These are phyloP conservation scores for Eutolmus rufibarbis DNA, from an alignment of 2,888 invertebrate genomes.

Conservation along the genomic window DNA sequence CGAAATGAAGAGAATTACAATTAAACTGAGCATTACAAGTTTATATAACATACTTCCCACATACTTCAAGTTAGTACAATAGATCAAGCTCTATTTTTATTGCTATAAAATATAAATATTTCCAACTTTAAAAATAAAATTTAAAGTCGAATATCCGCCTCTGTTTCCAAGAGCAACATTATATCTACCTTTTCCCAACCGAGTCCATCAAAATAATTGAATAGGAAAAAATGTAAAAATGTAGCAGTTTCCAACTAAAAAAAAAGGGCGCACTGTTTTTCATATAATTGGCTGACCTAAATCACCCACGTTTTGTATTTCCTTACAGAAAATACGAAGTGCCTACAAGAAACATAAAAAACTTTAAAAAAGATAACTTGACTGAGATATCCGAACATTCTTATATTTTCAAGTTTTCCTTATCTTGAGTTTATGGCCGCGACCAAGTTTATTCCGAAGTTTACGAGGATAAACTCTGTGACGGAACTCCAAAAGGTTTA, in stretches of 20 bases:
- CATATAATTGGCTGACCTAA: not conserved
- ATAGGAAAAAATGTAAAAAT: not conserved
- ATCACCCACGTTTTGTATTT: not conserved
- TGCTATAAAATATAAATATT: not conserved
- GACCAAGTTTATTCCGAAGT: not conserved
- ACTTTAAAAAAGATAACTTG: constrained; percentile 8
- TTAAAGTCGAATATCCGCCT: not conserved
- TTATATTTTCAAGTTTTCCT: constrained; percentile 11
- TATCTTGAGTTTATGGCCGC: constrained; percentile 16
- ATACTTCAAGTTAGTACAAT: not conserved
- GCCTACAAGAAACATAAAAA: not conserved
- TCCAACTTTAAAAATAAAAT: not conserved
- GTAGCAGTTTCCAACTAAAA: not conserved
- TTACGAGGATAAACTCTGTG: not conserved
- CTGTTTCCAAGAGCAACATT: not conserved
- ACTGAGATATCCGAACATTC: not conserved
- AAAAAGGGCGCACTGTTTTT: not conserved
- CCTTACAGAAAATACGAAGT: not conserved
- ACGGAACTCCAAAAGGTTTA: constrained; percentile 1
- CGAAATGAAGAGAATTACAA: not conserved
- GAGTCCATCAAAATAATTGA: not conserved
- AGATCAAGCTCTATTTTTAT: not conserved
- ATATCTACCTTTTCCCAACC: not conserved
- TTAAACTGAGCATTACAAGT: not conserved
- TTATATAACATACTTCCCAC: not conserved